phyloP scores from a whole-genome alignment of 2,113 vertebrate species.

The Hipposideros armiger region DNA sequence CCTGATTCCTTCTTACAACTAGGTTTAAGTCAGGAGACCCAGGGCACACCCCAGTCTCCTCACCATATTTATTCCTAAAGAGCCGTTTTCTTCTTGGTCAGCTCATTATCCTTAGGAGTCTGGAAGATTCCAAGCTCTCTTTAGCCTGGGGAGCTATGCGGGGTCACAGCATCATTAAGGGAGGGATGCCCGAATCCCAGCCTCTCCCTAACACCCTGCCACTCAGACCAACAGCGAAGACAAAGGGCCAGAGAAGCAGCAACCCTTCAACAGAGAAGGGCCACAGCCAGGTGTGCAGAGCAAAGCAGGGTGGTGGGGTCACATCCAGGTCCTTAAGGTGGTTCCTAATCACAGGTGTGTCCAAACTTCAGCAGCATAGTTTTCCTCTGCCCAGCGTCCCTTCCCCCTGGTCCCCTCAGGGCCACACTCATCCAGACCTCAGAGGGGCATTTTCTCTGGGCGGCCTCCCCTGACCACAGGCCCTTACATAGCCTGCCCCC shows the following conservation, averaged over 20 bases:
- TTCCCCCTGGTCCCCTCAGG: background rate
- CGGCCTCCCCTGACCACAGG: background rate
- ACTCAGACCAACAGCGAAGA: background rate
- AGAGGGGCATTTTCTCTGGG: background rate
- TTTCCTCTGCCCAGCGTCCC: background rate
- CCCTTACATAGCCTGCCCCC: background rate
- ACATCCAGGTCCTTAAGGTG: background rate
- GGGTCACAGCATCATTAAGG: background rate
- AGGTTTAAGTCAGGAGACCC: background rate
- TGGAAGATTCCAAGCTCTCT: background rate
- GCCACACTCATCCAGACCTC: background rate
- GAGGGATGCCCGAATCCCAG: background rate
- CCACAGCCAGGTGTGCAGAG: background rate
- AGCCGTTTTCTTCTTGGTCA: background rate
- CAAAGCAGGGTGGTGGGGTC: background rate
- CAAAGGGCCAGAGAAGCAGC: background rate
- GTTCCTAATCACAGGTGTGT: background rate
- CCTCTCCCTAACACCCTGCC: accelerated
- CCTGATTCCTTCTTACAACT: background rate
- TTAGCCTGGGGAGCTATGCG: background rate
- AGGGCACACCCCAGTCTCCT: background rate
- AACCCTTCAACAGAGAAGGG: background rate
- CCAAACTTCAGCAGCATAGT: background rate
- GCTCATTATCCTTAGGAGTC: background rate
- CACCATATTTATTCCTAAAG: background rate